Conservation (phyloP, 2,888 invertebrate genomes). For the Lutraria lutraria region DNA sequence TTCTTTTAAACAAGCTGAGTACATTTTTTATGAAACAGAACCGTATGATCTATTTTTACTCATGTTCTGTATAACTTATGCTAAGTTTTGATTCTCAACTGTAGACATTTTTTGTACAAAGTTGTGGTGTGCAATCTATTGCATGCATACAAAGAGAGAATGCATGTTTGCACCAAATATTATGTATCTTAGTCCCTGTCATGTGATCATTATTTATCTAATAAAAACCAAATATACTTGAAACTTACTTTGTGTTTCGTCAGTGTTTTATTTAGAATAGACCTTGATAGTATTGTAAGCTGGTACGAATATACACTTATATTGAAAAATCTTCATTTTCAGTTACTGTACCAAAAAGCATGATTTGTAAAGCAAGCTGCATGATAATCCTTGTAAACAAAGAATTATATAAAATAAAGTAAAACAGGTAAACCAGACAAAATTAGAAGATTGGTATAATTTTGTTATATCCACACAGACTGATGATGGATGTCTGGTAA, state of each 20-base stretch:
- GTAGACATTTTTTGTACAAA: slow-evolving; percentile 48
- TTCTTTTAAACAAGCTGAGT: neutral
- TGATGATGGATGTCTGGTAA: neutral
- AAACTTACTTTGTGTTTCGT: neutral
- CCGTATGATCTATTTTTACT: slow-evolving; percentile 3
- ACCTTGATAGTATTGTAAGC: too few species aligned
- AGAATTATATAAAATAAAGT: neutral
- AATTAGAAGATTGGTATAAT: neutral
- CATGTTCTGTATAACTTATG: neutral
- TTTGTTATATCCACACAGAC: neutral
- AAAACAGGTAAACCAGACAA: neutral
- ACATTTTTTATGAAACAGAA: slow-evolving; percentile 12
- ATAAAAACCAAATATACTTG: slow-evolving; percentile 79
- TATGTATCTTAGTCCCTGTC: slow-evolving; percentile 83
- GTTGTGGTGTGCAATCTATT: slow-evolving; percentile 71
- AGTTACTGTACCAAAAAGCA: too few species aligned
- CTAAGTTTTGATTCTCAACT: neutral
- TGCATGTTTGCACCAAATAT: slow-evolving; percentile 69
- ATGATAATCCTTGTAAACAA: neutral
- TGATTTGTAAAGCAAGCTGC: too few species aligned
- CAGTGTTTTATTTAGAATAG: neutral
- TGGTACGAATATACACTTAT: too few species aligned
- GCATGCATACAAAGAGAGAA: slow-evolving; percentile 63
- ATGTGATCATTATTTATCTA: slow-evolving; percentile 85
- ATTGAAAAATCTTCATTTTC: too few species aligned